These are phyloP conservation scores for Phenganax marumi DNA, from an alignment of 92 coral and sea anemone genomes.

Conservation along the genomic window DNA sequence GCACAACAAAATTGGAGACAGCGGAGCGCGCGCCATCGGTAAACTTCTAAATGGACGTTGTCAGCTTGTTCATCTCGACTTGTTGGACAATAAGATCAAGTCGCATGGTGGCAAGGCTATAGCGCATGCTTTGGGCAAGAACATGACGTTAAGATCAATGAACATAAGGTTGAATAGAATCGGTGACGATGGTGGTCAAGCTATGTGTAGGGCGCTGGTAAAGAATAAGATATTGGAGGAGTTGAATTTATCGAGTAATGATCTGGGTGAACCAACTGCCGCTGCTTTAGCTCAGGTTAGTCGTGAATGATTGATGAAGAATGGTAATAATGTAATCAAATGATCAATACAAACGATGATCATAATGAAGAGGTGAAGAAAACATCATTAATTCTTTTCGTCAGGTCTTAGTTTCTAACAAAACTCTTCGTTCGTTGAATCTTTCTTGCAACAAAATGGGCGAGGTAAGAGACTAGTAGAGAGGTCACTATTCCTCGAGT, in stretches of 20 bases:
- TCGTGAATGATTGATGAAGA: not conserved
- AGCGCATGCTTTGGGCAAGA: constrained; percentile 88
- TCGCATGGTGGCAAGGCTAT: constrained; percentile 90
- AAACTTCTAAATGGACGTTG: constrained; percentile 92
- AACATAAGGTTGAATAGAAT: constrained; percentile 87
- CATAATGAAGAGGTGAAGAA: not conserved
- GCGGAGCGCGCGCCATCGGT: constrained; percentile 97
- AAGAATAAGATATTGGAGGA: constrained; percentile 76
- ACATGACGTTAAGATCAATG: constrained; percentile 64
- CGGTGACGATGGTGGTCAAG: constrained; percentile 95
- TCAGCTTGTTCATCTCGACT: constrained; percentile 64
- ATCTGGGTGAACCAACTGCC: constrained; percentile 96
- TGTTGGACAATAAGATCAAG: constrained; percentile 82
- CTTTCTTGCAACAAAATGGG: constrained; percentile 95
- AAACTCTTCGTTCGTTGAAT: constrained; percentile 77
- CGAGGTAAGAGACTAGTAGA: constrained; percentile 60
- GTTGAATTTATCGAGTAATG: constrained; percentile 88
- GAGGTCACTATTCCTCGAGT: not conserved
- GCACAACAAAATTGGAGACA: constrained; percentile 93
- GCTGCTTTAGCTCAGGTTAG: constrained; percentile 90
- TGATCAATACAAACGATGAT: not conserved
- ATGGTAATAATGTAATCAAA: not conserved
- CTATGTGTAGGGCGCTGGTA: constrained; percentile 74
- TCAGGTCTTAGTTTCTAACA: constrained; percentile 83
- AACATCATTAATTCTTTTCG: not conserved